Evolutionary conservation across 1,140 invertebrate genomes (phyloP), one percentile per base, ranked within the genome.

Genomic region (Scylla paramamosain): DNA sequence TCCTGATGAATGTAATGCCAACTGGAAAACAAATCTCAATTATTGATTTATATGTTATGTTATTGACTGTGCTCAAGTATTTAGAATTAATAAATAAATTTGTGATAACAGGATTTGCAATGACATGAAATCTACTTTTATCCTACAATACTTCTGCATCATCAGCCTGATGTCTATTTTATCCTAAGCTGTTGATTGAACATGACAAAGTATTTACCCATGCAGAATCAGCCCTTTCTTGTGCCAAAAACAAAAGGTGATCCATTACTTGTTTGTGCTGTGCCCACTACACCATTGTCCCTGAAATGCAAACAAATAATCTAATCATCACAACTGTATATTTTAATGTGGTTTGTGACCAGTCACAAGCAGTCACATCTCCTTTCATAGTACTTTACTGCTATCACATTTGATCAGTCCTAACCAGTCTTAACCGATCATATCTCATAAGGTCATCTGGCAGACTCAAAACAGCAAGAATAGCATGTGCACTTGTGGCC

Each of bases 171-270:
- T 20, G 14, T 59, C 29, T 59, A 48, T 29, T 91, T 48, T n/a
- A 77, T 67, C 16, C n/a, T 10, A 59, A 12, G 10, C 52, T 59
- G 25, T 7, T 8, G 48, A 20, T 31, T 77, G 28, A 39, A 25
- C n/a, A 92, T 20, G 20, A 77, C 67, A 77, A 25, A n/a, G n/a
- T 67, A 29, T 32, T 92, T 82, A 96, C 95, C 93, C 94, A 92
- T 39, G 94, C 39, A n/a, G 88, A 92, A 91, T 96, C 95, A n/a
- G 52, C 67, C 91, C 95, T 96, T 48, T 96, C 95, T 92, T 96
- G 95, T 88, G 95, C 95, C 82, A 96, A 67, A 82, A 96, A 96
- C 59, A 96, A 87, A 46, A 96, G 90, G 93, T 96, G 93, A 94
- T 96, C 95, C 95, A 96, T 96, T 52, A 84, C 93, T 48, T 16